A percentile compares a stretch with the other conserved stretches of the same genome.
These are phyloP conservation scores for Micromys minutus DNA, from an alignment of 2,113 vertebrate genomes.

Conservation along the genomic window DNA sequence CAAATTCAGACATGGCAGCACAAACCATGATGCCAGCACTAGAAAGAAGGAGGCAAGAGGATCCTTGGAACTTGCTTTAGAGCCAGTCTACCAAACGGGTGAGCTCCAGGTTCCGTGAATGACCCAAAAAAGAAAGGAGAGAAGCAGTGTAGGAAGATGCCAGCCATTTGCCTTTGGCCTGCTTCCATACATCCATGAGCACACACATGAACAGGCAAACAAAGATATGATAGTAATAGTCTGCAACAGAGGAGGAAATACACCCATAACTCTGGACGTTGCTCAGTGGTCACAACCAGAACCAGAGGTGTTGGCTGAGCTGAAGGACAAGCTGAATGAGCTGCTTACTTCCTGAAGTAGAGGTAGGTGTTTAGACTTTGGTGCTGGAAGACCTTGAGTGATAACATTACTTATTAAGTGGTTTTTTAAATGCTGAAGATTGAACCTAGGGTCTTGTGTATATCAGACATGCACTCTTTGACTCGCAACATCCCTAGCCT, in stretches of 20 bases:
- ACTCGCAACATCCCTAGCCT: not conserved
- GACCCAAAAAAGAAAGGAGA: not conserved
- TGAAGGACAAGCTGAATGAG: not conserved
- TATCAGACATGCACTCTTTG: not conserved
- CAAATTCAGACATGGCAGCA: not conserved
- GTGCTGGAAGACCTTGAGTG: not conserved
- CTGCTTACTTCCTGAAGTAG: not conserved
- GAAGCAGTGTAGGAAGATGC: not conserved
- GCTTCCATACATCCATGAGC: not conserved
- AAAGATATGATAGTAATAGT: not conserved
- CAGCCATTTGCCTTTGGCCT: not conserved
- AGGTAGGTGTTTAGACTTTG: not conserved
- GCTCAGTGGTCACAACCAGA: not conserved
- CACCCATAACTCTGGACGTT: not conserved
- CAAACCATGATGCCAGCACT: not conserved
- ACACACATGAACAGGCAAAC: not conserved
- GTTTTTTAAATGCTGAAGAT: not conserved
- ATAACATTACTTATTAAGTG: not conserved
- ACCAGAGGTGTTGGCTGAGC: not conserved
- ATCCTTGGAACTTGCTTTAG: not conserved
- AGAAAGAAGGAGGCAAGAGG: not conserved
- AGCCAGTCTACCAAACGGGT: not conserved
- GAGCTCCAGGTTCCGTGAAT: too few relatives aligned
- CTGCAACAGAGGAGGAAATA: not conserved
- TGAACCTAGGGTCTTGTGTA: not conserved